Evolutionary conservation across 2,888 invertebrate species (phyloP).

Genomic region (Heteromurus nitidus): DNA sequence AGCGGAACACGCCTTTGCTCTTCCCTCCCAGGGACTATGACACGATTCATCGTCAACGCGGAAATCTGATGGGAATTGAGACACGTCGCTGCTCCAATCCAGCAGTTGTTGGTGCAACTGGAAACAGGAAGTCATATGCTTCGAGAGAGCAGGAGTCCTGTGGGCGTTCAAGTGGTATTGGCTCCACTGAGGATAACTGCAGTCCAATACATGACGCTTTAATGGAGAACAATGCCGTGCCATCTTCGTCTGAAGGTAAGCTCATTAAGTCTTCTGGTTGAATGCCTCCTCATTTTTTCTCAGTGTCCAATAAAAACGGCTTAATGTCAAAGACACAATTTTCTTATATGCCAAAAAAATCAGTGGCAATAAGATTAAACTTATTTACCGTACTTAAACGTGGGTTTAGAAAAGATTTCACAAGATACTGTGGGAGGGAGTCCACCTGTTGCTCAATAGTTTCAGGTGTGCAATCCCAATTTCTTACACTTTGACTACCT

Average conservation of each 20-base stretch:
- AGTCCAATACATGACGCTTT: conserved; percentile 78
- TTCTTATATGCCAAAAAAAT: too few relatives aligned
- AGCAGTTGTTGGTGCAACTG: conserved; percentile 79
- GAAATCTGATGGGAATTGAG: conserved; percentile 85
- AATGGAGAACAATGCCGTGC: conserved; percentile 71
- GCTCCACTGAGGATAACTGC: conserved; percentile 88
- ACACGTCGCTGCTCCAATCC: conserved; percentile 83
- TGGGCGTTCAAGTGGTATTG: conserved; percentile 91
- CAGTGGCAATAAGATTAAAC: too few relatives aligned
- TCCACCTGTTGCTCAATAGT: too few relatives aligned
- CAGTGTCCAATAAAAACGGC: too few relatives aligned
- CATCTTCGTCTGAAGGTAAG: conserved; percentile 73
- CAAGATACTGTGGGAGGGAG: too few relatives aligned
- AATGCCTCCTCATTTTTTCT: too few relatives aligned
- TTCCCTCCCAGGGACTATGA: conserved; percentile 96
- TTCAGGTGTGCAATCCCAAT: too few relatives aligned
- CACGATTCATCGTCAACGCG: conserved; percentile 88
- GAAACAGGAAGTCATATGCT: conserved; percentile 70
- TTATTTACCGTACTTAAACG: too few relatives aligned
- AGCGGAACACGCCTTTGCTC: conserved; percentile 83
- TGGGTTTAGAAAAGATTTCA: too few relatives aligned
- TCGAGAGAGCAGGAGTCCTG: conserved; percentile 79
- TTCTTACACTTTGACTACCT: too few relatives aligned
- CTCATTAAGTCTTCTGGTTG: not conserved
- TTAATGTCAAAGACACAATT: too few relatives aligned